These are phyloP conservation scores for Urocyon cinereoargenteus DNA, from an alignment of 2,797 vertebrate genomes.

Conservation along the genomic window DNA sequence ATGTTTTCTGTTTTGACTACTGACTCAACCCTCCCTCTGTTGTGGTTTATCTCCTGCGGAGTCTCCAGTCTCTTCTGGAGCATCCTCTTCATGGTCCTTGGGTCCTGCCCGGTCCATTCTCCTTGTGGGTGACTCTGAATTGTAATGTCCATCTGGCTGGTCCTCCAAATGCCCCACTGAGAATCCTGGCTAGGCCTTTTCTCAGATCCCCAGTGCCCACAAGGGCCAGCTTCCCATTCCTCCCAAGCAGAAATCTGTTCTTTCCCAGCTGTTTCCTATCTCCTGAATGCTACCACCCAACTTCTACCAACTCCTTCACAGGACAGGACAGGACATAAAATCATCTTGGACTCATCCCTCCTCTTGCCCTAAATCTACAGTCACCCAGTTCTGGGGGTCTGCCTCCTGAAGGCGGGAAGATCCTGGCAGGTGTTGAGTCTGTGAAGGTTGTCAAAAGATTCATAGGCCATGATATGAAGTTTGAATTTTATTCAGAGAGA, in stretches of 20 bases:
- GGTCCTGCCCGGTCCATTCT: neutral
- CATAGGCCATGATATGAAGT: neutral
- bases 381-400: neutral
- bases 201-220: neutral
- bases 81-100: neutral
- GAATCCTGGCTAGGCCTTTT: neutral
- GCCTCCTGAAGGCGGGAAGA: neutral
- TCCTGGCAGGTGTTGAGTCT: neutral
- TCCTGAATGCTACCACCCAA: neutral
- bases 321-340: neutral
- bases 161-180: neutral
- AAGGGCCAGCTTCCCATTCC: neutral
- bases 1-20: neutral
- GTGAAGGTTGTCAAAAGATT: neutral
- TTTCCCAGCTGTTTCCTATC: neutral
- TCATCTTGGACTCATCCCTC: neutral
- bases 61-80: neutral
- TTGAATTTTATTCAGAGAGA: neutral
- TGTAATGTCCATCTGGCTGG: neutral
- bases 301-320: neutral
- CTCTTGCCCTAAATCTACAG: neutral
- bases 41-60: neutral
- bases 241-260: neutral
- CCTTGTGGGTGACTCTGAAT: neutral
- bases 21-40: neutral